phyloP scores from a whole-genome alignment of 2,113 vertebrate genomes.

The Sardina pilchardus region DNA sequence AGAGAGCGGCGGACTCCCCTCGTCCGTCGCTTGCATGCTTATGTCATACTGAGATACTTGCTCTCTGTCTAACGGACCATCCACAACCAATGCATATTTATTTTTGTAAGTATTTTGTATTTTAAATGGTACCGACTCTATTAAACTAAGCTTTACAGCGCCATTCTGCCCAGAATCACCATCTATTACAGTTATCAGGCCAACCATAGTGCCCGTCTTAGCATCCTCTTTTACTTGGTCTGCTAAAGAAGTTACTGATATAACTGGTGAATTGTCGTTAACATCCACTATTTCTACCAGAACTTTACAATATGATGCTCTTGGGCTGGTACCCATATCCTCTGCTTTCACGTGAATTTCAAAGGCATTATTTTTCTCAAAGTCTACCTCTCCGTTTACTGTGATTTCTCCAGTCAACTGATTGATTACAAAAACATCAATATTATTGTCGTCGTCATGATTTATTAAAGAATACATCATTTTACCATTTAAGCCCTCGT shows the following conservation, averaged over 20 bases:
- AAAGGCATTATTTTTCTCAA: conserved; percentile 48
- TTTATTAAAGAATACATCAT: conserved; percentile 45
- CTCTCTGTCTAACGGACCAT: conserved; percentile 78
- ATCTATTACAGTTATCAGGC: conserved; percentile 79
- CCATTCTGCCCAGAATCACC: conserved; percentile 81
- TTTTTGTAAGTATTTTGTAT: conserved; percentile 81
- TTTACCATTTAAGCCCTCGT: conserved; percentile 50
- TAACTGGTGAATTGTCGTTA: conserved; percentile 80
- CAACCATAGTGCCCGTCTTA: conserved; percentile 73
- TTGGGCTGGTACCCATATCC: conserved; percentile 49
- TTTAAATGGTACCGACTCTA: conserved; percentile 74
- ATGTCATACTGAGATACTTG: conserved; percentile 73
- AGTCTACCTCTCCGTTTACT: conserved; percentile 40
- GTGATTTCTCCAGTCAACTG: conserved; percentile 40
- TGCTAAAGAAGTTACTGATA: conserved; percentile 75
- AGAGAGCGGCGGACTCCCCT: conserved; percentile 67
- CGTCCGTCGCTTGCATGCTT: conserved; percentile 75
- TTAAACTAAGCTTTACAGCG: conserved; percentile 68
- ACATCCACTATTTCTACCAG: conserved; percentile 59
- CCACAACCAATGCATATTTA: conserved; percentile 80
- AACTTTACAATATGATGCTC: conserved; percentile 52
- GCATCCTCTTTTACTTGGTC: conserved; percentile 77
- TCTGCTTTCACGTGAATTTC: conserved; percentile 61
- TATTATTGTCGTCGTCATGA: conserved; percentile 1
- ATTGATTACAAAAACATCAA: conserved; percentile 42